Percentiles rank a stretch among this genome's conserved stretches.
These are phyloP conservation scores for Pilophorus perplexus DNA, from an alignment of 2,888 invertebrate genomes.

Conservation along the genomic window DNA sequence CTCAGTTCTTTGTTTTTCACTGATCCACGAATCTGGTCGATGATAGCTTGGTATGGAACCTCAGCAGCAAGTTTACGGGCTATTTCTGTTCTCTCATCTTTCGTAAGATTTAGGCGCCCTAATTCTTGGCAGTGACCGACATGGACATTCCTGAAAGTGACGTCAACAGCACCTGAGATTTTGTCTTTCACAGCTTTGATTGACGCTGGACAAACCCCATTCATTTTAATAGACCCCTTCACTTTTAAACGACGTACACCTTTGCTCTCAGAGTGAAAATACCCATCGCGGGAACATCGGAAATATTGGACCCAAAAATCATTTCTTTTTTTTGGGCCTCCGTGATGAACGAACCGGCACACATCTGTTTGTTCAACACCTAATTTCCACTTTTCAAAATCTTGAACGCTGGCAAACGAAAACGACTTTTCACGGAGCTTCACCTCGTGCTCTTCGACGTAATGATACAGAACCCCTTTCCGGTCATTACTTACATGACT, in stretches of 20 bases:
- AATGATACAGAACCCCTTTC: no score
- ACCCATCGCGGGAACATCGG: conserved; percentile 18
- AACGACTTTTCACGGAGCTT: neutral
- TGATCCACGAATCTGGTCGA: conserved; percentile 33
- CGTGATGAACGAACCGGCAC: neutral
- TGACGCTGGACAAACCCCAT: conserved; percentile 45
- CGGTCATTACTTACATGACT: no score
- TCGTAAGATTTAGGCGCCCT: conserved; percentile 40
- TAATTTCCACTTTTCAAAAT: no score
- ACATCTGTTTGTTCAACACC: neutral
- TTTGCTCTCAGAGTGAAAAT: no score
- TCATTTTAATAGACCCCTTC: conserved; percentile 6
- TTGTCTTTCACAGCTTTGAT: no score
- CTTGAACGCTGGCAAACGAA: neutral
- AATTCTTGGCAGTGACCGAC: conserved; percentile 46
- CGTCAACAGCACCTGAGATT: conserved; percentile 39
- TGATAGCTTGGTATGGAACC: conserved; percentile 35
- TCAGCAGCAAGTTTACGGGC: conserved; percentile 42
- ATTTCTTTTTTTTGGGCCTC: neutral
- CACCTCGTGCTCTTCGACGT: conserved; percentile 18
- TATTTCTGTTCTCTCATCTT: conserved; percentile 42
- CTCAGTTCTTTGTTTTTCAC: neutral
- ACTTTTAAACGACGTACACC: conserved; percentile 2
- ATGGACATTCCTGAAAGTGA: conserved; percentile 44
- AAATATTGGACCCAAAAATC: neutral